Base-by-base conservation (phyloP, 1,140 invertebrate species). In the Sinonovacula constricta region DNA sequence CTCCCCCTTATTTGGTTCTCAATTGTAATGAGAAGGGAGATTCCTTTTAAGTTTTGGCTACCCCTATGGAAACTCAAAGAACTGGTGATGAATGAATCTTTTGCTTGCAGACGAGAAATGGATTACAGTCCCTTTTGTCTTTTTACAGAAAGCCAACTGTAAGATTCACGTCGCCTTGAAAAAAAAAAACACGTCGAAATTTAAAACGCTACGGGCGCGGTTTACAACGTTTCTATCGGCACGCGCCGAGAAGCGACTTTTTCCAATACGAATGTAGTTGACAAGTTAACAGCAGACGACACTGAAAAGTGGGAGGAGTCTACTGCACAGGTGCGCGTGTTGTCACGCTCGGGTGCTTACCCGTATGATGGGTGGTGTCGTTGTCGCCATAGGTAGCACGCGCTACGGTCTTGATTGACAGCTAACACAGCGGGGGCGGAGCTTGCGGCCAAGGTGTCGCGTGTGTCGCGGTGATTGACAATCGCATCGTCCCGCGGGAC, bases 401-500 rank as follows among this genome's bases (percentile, higher is more conserved):
- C 54, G 74, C 26, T 33, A 34, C 12, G n/a, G 22, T 10, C 5
- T 4, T 45, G 62, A 67, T 76, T 76, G 62, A 76, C 72, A 59
- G 53, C 4, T 57, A 31, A 59, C 28, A 28, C n/a, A 3, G 26
- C 18, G 7, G 7, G 39, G 70, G 70, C 26, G 70, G 70, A 53
- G 70, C 59, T 62, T 65, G 66, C 34, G 28, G 28, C 30, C 18
- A 22, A 24, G 51, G 30, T 57, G 57, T 63, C 79, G 68, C 79
- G 68, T 75, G 79, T 62, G 59, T 56, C 24, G 30, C 30, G 18
- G 63, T 81, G 79, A 81, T 81, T 81, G 79, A 81, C 79, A 59
- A 34, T 49, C 36, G n/a, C n/a, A 67, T 14, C 36, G 71, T 71
- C 33, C 70, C 34, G 7, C 66, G 62, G 57, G 51, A 30, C 60